Evolutionary conservation across 2,113 vertebrate species (phyloP), one percentile per base, ranked within the genome.

Genomic region (Daubentonia madagascariensis): DNA sequence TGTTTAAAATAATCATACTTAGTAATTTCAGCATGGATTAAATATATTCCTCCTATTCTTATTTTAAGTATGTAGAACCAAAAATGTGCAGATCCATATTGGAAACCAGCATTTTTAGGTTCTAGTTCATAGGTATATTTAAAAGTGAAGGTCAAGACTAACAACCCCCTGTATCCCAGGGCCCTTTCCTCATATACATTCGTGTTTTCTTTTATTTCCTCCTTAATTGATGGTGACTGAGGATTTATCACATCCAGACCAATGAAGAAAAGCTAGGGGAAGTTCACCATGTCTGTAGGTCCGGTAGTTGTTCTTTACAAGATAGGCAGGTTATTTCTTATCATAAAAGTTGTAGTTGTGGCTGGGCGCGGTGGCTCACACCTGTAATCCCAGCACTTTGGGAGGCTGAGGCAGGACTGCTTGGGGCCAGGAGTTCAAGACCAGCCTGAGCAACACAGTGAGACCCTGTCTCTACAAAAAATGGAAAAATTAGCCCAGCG

Each of bases 1-100:
- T 72, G 78, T 61, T n/a, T 67, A 94, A 92, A 85, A 85, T 65
- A 89, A 59, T 52, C 40, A 90, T 52, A 85, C 14, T 76, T 86
- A 67, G 37, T 43, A 81, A 94, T 57, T 95, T 95, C 43, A 91
- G 67, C 23, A 37, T 68, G 72, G n/a, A 85, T 97, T 89, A 81
- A 85, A 78, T 85, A 28, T 45, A 92, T 92, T 78, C 40, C 35
- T 94, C 70, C n/a, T 88, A 18, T 86, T 73, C 54, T 91, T 97
- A 78, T 45, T 90, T 92, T 73, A 90, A 73, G 14, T 70, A 48
- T 35, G 3, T 13, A 85, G 65, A n/a, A 70, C 18, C 20, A 57
- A 95, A 96, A 94, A 70, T 59, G 8, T 43, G 0, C 25, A 17
- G 59, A 11, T 86, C 35, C 63, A 59, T 75, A 48, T 37, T 54